Evolutionary conservation across 1,140 invertebrate genomes (phyloP), one percentile per base, ranked within the genome.

Genomic region (Bombus confusus): DNA sequence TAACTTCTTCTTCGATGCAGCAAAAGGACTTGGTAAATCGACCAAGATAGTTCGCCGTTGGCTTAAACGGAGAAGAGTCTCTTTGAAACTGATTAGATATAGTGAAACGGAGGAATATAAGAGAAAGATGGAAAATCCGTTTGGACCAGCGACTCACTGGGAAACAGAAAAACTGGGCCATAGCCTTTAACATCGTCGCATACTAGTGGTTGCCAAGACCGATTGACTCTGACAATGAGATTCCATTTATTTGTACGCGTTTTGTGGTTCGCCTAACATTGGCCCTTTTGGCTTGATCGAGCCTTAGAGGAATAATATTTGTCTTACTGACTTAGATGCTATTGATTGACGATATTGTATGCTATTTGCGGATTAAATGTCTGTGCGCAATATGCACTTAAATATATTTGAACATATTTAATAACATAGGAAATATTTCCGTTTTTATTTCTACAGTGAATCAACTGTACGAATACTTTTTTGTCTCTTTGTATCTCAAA

Each of bases 201-300:
- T 31, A 74, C 25, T 68, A 39, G 69, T 73, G 39, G 66, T 37
- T 90, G 89, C 86, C 88, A 90, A 90, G 77, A n/a, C 72, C 68
- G 83, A 88, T 88, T 88, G 89, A 90, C 86, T 90, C 83, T 90
- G 89, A 90, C 89, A 90, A 83, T 90, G 86, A 90, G 82, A 85
- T 86, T 86, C 59, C 72, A 64, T 77, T 83, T 88, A 75, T 80
- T 83, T 83, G 31, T 34, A 75, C 34, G 39, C 28, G 68, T 69
- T 74, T 78, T 22, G 31, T 18, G 25, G 10, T 77, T 87, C 18
- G 43, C 28, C 15, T 69, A 80, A 57, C 77, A 80, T 85, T 80
- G 69, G 57, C 83, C 59, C 59, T 73, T 41, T 76, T 68, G 81
- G 52, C 71, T 37, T 31, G 52, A 78, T 84, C 9, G 13, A 43